A percentile compares a stretch with the other conserved stretches of the same genome.
These are phyloP conservation scores for Andrena chrysosceles DNA, from an alignment of 2,888 invertebrate species.

Conservation along the genomic window DNA sequence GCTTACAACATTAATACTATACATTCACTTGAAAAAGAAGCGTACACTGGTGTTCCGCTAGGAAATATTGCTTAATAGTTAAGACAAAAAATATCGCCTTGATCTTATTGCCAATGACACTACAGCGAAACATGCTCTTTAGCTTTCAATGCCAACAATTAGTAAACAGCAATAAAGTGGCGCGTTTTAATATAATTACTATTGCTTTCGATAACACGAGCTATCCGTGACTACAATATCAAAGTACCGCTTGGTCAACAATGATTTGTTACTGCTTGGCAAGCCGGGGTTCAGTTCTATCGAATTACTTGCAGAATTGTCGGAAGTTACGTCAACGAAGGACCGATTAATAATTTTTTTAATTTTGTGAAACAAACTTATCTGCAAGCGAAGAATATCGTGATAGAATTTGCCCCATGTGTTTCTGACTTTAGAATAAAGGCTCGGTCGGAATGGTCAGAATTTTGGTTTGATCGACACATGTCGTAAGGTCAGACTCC, in stretches of 20 bases:
- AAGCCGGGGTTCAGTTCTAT: conserved; percentile 20
- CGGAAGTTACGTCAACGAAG: not conserved
- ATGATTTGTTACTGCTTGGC: conserved; percentile 36
- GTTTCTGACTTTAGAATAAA: not conserved
- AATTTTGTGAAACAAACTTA: conserved; percentile 8
- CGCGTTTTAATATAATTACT: conserved; percentile 51
- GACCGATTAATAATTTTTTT: not conserved
- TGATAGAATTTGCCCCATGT: not conserved
- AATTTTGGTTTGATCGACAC: not conserved
- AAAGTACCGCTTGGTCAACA: conserved; percentile 42
- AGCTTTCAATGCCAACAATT: conserved; percentile 16
- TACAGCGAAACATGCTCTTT: conserved; percentile 18
- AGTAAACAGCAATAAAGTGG: conserved; percentile 64
- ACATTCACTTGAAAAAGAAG: conserved; percentile 37
- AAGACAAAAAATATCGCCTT: conserved; percentile 34
- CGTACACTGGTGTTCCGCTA: conserved; percentile 47
- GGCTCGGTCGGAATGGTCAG: not conserved
- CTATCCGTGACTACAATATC: conserved; percentile 30
- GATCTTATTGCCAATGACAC: conserved; percentile 58
- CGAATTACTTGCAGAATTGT: conserved; percentile 5
- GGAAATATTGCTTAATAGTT: conserved; percentile 60
- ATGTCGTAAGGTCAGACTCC: conserved; percentile 41
- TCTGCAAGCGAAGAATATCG: not conserved
- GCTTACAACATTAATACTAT: conserved; percentile 45
- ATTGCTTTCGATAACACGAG: conserved; percentile 58